Percentiles rank a stretch among this genome's conserved stretches.
phyloP scores from a whole-genome alignment of 1,140 invertebrate species.

The Tyrophagus putrescentiae region DNA sequence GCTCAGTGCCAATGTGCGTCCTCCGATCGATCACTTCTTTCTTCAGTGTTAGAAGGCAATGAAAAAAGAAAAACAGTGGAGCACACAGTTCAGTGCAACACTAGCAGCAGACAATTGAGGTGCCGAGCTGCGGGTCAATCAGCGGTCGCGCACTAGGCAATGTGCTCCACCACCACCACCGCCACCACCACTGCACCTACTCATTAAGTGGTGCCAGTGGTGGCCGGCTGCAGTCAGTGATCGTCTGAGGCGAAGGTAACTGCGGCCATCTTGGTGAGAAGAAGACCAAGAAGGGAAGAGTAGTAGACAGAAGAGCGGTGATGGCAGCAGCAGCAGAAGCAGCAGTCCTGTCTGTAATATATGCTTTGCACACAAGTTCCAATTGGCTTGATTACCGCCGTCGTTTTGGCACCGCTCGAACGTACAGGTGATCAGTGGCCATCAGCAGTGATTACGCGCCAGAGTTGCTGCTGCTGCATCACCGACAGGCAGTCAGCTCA shows the following conservation, averaged over 20 bases:
- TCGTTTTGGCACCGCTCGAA: too few relatives aligned
- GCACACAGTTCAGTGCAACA: not conserved
- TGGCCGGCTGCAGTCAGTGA: too few relatives aligned
- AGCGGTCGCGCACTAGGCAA: too few relatives aligned
- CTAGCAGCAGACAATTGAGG: constrained; percentile 6
- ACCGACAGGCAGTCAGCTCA: not conserved
- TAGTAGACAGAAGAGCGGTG: too few relatives aligned
- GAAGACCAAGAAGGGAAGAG: too few relatives aligned
- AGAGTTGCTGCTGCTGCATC: not conserved
- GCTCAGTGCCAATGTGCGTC: constrained; percentile 7
- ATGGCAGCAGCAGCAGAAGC: too few relatives aligned
- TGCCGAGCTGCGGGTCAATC: not conserved
- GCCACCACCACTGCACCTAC: constrained; percentile 1
- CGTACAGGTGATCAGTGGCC: too few relatives aligned
- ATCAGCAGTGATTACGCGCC: too few relatives aligned
- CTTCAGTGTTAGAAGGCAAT: too few relatives aligned
- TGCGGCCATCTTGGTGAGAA: too few relatives aligned
- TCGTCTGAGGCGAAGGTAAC: constrained; percentile 6
- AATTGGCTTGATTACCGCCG: not conserved
- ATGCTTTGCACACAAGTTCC: not conserved
- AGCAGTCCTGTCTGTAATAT: too few relatives aligned
- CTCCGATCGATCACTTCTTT: constrained; percentile 14
- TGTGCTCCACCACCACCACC: not conserved
- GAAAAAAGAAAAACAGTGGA: too few relatives aligned
- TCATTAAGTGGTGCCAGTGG: constrained; percentile 12